Evolutionary conservation across 53 echinoderm and acorn worm species (phyloP).

Genomic region (Stichopus horrens): DNA sequence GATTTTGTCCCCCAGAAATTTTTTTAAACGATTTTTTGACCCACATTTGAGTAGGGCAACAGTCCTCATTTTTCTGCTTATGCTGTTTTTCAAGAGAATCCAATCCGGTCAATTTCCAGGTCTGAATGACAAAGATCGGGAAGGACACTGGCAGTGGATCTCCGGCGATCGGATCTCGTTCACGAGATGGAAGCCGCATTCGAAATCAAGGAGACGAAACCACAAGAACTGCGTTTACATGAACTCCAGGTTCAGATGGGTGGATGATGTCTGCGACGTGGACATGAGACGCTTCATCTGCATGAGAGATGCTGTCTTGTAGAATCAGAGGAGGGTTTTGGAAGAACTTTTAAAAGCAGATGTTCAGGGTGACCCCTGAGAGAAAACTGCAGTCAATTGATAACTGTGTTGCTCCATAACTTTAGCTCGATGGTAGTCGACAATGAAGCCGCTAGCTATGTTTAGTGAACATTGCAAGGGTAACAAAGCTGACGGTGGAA

Average conservation of each 20-base stretch:
- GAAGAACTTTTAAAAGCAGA: not conserved
- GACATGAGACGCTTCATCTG: constrained; percentile 58
- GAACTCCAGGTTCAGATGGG: constrained; percentile 74
- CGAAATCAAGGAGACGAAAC: constrained; percentile 36
- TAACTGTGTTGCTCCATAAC: not conserved
- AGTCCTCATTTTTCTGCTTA: no score
- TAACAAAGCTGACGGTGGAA: no score
- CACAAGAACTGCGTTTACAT: constrained; percentile 74
- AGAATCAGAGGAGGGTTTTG: not conserved
- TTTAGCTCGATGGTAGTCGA: no score
- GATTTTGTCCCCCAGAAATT: no score
- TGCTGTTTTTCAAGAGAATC: no score
- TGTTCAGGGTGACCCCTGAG: not conserved
- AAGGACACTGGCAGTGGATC: constrained; percentile 88
- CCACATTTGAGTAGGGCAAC: no score
- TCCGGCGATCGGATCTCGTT: constrained; percentile 75
- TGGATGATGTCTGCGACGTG: constrained; percentile 56
- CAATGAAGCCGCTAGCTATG: no score
- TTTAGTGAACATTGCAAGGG: no score
- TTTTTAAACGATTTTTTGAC: no score
- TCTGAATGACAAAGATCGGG: constrained; percentile 74
- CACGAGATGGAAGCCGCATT: constrained; percentile 74
- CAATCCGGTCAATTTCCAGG: constrained; percentile 41
- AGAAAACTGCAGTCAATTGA: not conserved
- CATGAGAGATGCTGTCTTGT: constrained; percentile 57